Evolutionary conservation across 2,888 invertebrate genomes (phyloP), one percentile per base, ranked within the genome.

Genomic region (Anarsia innoxiella): DNA sequence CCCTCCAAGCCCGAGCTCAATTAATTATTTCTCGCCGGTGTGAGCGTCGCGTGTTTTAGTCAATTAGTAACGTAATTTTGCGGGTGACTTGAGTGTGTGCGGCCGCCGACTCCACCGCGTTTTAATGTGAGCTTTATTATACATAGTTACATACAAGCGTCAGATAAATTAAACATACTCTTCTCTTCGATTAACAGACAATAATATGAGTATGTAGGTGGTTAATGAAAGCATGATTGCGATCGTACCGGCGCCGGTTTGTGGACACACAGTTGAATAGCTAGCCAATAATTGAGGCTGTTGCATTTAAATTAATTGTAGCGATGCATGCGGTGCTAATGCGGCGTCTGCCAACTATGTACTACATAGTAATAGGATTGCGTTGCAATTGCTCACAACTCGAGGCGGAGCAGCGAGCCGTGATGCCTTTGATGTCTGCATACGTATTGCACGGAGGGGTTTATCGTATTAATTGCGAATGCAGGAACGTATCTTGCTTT

Each of bases 61-160:
- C 84, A 84, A 84, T 84, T 84, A 84, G 83, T 82, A 82, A 83
- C 78, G 82, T 83, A 83, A 84, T 84, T 84, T 82, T 83, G 83
- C 73, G 83, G 83, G 74, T 77, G 80, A 82, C 80, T 82, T 77
- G 82, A 80, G 80, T 77, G 73, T 74, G 72, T 74, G 77, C 67
- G 73, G 68, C 66, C 69, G 70, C 65, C 60, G 59, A 59, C 62
- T 64, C 59, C 46, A 63, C 57, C 58, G 59, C 60, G 61, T 65
- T 67, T 67, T 68, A 71, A 65, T 60, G 59, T 58, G 48, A 53
- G n/a, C 60, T 53, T 51, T 52, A 54, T 58, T 52, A 51, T 49
- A 49, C 46, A 45, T 49, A 51, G 44, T 31, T 34, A 42, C 46
- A 50, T 49, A 51, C 45, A 49, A 47, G 19, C 3, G 8, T 19